Evolutionary conservation across 2,797 vertebrate genomes (phyloP), one percentile per base, ranked within the genome.

Genomic region (Syngnathus rostellatus): DNA sequence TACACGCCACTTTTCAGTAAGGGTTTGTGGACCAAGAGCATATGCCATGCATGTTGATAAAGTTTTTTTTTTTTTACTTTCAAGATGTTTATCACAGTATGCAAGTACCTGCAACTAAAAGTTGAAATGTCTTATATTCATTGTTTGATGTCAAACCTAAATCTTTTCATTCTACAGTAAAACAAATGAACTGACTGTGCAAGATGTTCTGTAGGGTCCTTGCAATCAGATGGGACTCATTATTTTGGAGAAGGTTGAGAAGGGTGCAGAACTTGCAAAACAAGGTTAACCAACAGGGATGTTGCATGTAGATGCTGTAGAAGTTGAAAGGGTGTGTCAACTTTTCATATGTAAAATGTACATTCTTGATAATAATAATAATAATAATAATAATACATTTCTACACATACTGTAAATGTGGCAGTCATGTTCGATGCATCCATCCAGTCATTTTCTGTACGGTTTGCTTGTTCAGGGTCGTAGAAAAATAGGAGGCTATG

Each of bases 161-260:
- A 23, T 23, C 3, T 21, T 19, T 51, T 51, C 50, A 51, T n/a
- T 8, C 50, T 23, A 21, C 8, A 10, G 51, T 8, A 23, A 53
- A 53, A 53, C 9, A 21, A 53, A 53, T 23, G 51, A 53, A 53
- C n/a, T 23, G n/a, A 4, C 10, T 62, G 38, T 12, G n/a, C 39
- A 31, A 40, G 50, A 62, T 51, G 5, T 37, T 64, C 55, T 62
- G 50, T 59, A 64, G 19, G n/a, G 68, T 66, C 31, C 10, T 23
- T 68, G 10, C 23, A 81, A 72, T 81, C 83, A 82, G 65, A 38
- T 19, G 85, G 72, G 86, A 86, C 83, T 84, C 72, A 62, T 87
- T 86, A 85, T 74, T 72, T 68, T 68, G 63, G 71, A 75, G 55
- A 14, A 66, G 64, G 62, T 64, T 66, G 14, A 62, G 67, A 68